Evolutionary conservation across 2,888 invertebrate species (phyloP), one percentile per base, ranked within the genome.

Genomic region (Cephus pulcher): DNA sequence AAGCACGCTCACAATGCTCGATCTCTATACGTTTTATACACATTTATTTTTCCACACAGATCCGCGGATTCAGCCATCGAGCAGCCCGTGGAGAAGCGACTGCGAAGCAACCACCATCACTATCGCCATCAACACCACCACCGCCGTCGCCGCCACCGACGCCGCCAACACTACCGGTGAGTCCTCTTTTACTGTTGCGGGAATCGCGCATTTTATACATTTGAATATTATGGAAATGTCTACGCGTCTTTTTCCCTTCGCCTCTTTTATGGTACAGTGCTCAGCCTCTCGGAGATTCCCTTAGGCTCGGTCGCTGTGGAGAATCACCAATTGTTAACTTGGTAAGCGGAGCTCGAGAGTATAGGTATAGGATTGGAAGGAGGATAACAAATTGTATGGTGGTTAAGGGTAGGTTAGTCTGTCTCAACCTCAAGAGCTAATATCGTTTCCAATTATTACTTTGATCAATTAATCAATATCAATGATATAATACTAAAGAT

Each of bases 181-280:
- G 12, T 71, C 75, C 74, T 76, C 75, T 35, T 78, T 77, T 78
- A 23, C 68, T 73, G 79, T 78, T 78, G 77, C 75, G 78, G 77
- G 79, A 81, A 81, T 81, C 80, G 83, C 84, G 86, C 82, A 84
- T 85, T 86, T 88, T 87, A 86, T 85, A 86, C 89, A 91, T 90
- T 91, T 89, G 87, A 90, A 91, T 90, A 90, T 91, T 90, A 90
- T 91, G 91, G 89, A 90, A 91, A 91, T 90, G 85, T 84, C 86
- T 76, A 78, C 78, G 77, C 76, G 75, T 78, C 76, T 73, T 77
- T 75, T 73, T 33, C 74, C 69, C 73, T 69, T 79, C 75, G 78
- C 69, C 76, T 74, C 70, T 40, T 56, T 56, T 56, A 56, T 56
- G 23, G 32, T 12, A 68, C 76, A 70, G 40, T 37, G 56, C 76